phyloP scores from a whole-genome alignment of 1,140 invertebrate genomes.

The Lepidostoma basale region DNA sequence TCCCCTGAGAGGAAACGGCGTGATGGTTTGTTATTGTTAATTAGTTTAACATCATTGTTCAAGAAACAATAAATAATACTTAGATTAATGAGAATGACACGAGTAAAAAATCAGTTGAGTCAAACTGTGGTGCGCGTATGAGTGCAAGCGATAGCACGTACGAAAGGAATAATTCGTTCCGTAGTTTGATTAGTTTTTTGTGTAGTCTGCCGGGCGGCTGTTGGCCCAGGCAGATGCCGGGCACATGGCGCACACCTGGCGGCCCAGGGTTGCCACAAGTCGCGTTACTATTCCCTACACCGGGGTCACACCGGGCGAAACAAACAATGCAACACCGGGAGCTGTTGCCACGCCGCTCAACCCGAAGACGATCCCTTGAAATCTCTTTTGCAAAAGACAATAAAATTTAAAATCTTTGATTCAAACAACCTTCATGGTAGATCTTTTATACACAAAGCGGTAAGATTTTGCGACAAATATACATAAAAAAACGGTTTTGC shows the following conservation, averaged over 20 bases:
- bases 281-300: neutral
- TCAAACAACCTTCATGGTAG: too few relatives aligned
- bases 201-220: slow-evolving; percentile 19
- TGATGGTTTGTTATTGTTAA: too few relatives aligned
- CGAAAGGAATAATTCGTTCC: slow-evolving; percentile 15
- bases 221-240: neutral
- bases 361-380: too few relatives aligned
- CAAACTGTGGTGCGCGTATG: neutral
- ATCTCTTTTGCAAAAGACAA: too few relatives aligned
- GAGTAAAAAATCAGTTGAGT: too few relatives aligned
- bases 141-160: neutral
- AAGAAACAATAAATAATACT: too few relatives aligned
- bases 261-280: neutral
- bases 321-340: neutral
- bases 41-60: too few relatives aligned
- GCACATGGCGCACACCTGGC: slow-evolving; percentile 25
- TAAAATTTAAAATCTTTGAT: too few relatives aligned
- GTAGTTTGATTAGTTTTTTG: slow-evolving; percentile 22
- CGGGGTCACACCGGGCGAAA: neutral
- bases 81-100: neutral
- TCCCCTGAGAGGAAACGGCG: too few relatives aligned
- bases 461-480: too few relatives aligned
- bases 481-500: too few relatives aligned
- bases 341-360: neutral
- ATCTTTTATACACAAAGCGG: too few relatives aligned